Evolutionary conservation across 2,113 vertebrate genomes (phyloP).

Genomic region (Delphinapterus leucas): DNA sequence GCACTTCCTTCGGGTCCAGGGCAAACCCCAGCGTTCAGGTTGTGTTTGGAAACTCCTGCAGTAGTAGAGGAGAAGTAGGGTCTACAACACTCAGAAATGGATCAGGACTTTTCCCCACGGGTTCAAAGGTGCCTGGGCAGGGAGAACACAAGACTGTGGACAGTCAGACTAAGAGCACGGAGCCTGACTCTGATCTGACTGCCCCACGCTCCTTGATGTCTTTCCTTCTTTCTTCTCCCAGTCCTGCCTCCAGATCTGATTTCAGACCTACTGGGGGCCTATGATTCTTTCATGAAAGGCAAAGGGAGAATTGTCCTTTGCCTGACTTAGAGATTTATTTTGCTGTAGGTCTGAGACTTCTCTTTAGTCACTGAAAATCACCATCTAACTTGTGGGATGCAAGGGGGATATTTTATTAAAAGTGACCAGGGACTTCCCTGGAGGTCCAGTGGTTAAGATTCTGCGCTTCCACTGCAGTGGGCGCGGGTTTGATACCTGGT

Average conservation of each 20-base stretch:
- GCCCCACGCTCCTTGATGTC: background rate
- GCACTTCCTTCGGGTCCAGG: background rate
- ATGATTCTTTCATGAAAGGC: background rate
- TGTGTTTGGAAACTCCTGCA: background rate
- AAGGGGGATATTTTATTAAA: background rate
- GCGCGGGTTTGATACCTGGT: too few species aligned
- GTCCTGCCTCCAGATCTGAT: background rate
- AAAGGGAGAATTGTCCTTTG: background rate
- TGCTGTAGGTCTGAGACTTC: background rate
- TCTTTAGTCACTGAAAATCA: background rate
- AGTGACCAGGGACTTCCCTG: too few species aligned
- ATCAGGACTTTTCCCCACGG: background rate
- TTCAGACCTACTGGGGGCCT: background rate
- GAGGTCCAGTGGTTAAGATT: too few species aligned
- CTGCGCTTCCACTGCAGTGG: too few species aligned
- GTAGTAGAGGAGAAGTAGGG: background rate
- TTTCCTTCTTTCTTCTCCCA: background rate
- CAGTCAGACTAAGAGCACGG: background rate
- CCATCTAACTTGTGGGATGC: background rate
- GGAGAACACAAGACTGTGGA: background rate
- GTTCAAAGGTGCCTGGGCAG: background rate
- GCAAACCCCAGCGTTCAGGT: background rate
- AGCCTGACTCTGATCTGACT: background rate
- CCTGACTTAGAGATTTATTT: background rate
- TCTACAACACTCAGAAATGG: background rate